A percentile compares a stretch with the other conserved stretches of the same genome.
Conservation (phyloP, 2,797 vertebrate species). For the Labroides dimidiatus region DNA sequence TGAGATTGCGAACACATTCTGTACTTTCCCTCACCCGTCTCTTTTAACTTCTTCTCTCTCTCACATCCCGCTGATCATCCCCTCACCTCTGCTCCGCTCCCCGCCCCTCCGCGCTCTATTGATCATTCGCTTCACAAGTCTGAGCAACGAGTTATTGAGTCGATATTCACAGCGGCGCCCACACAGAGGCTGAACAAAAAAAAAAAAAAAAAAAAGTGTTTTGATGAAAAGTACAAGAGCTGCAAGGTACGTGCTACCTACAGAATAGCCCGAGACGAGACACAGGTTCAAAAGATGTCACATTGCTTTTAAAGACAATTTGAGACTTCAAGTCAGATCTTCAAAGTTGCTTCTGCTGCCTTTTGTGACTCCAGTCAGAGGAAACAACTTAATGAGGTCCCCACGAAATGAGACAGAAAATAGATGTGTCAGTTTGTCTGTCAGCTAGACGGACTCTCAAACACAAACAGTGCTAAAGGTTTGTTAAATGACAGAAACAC, state of each 20-base stretch:
- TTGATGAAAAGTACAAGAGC: conserved; percentile 40
- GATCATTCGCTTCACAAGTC: conserved; percentile 43
- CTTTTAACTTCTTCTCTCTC: conserved; percentile 9
- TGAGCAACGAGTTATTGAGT: conserved; percentile 34
- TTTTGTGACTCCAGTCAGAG: conserved; percentile 20
- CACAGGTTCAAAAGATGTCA: conserved; percentile 15
- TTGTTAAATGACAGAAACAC: neutral
- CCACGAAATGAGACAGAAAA: neutral
- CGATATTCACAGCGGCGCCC: conserved; percentile 50
- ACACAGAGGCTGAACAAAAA: conserved; percentile 22
- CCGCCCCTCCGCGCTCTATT: conserved; percentile 28
- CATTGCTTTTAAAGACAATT: neutral
- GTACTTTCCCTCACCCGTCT: neutral
- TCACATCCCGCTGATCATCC: conserved; percentile 1
- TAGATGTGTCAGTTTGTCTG: neutral
- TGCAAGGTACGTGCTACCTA: neutral
- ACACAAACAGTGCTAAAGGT: neutral
- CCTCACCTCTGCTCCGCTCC: conserved; percentile 26
- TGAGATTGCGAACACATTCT: neutral
- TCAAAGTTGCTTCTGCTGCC: conserved; percentile 11
- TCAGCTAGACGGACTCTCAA: neutral
- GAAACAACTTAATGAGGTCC: conserved; percentile 26
- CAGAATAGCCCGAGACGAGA: neutral
- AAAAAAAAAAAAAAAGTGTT: no score
- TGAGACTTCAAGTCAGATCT: conserved; percentile 6